phyloP scores from a whole-genome alignment of 2,888 invertebrate species.

The Limnephilus rhombicus region DNA sequence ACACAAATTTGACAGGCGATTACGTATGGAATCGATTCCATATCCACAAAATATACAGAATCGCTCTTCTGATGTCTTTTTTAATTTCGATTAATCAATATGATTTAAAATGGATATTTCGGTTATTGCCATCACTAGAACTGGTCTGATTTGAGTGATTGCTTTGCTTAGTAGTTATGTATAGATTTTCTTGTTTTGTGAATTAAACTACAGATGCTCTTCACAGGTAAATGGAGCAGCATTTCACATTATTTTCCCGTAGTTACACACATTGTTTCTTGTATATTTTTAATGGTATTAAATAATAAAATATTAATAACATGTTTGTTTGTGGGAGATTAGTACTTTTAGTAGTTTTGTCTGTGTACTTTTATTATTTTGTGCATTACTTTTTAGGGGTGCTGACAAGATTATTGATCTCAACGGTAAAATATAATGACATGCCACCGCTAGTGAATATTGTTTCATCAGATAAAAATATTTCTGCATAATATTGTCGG shows the following conservation, averaged over 20 bases:
- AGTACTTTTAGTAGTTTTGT: neutral
- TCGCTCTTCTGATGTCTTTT: too few species aligned
- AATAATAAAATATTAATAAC: neutral
- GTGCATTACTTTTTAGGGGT: conserved; percentile 63
- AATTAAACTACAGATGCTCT: neutral
- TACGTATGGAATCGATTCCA: too few species aligned
- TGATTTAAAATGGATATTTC: neutral
- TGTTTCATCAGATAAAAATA: neutral
- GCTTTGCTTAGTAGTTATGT: neutral
- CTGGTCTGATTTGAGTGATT: neutral
- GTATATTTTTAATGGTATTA: neutral
- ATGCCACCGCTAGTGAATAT: neutral
- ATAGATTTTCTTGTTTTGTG: neutral
- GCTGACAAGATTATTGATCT: conserved; percentile 63
- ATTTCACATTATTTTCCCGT: neutral
- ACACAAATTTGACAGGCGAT: too few species aligned
- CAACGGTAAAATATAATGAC: conserved; percentile 60
- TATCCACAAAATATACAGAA: too few species aligned
- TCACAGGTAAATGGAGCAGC: neutral
- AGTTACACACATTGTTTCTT: neutral
- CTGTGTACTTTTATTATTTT: conserved; percentile 34
- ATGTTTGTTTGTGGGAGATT: neutral
- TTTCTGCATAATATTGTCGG: neutral
- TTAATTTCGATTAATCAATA: neutral
- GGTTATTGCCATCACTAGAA: neutral